Evolutionary conservation across 2,888 invertebrate genomes (phyloP).

Genomic region (Scaptomyza caliginosa): DNA sequence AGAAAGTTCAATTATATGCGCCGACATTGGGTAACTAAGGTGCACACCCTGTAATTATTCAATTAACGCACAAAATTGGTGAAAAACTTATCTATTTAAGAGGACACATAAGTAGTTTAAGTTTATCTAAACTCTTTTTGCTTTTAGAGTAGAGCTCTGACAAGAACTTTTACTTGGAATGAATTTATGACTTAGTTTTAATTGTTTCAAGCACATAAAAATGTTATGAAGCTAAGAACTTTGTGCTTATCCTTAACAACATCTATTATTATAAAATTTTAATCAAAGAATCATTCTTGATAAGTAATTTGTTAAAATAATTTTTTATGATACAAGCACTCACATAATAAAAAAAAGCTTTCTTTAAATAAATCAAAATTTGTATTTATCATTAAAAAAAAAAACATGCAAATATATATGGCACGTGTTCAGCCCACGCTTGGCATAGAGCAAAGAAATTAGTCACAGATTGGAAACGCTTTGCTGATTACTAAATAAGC

Average conservation of each 20-base stretch:
- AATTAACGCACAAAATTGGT: too few relatives aligned
- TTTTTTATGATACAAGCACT: not conserved
- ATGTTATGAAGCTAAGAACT: not conserved
- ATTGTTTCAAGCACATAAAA: not conserved
- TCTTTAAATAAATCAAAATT: not conserved
- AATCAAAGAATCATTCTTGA: too few relatives aligned
- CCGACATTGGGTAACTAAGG: too few relatives aligned
- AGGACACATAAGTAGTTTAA: too few relatives aligned
- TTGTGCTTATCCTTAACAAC: too few relatives aligned
- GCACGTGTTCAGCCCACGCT: conserved; percentile 42
- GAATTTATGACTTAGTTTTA: not conserved
- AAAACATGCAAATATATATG: not conserved
- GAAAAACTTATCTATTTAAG: too few relatives aligned
- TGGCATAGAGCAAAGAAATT: not conserved
- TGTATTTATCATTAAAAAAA: conserved; percentile 25
- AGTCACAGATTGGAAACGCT: conserved; percentile 14
- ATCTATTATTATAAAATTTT: too few relatives aligned
- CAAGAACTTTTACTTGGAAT: too few relatives aligned
- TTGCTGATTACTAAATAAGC: conserved; percentile 17
- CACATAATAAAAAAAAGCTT: not conserved
- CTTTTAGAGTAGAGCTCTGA: too few relatives aligned
- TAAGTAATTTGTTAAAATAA: too few relatives aligned
- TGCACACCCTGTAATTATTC: not conserved
- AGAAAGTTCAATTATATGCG: not conserved
- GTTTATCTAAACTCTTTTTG: too few relatives aligned